A percentile compares a stretch with the other conserved stretches of the same genome.
These are phyloP conservation scores for Erythrocebus patas DNA, from an alignment of 2,113 vertebrate genomes.

Conservation along the genomic window DNA sequence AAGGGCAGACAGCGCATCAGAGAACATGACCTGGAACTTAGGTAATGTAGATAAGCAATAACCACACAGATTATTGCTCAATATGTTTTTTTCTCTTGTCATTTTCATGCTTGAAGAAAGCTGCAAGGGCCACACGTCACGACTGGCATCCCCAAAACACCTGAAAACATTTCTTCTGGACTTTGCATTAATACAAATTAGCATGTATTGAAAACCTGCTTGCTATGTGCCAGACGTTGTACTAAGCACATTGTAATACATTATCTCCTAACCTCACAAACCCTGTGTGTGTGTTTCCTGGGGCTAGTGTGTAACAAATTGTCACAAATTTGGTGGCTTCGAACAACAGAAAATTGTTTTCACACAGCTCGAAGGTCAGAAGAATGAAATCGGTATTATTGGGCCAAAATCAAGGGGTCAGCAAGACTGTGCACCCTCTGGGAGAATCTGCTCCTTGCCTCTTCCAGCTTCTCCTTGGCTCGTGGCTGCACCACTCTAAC, in stretches of 20 bases:
- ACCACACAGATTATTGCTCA: constrained; percentile 35
- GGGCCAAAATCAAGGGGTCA: not conserved
- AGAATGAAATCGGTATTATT: not conserved
- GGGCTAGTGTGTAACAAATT: not conserved
- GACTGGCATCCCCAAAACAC: not conserved
- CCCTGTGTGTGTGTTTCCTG: not conserved
- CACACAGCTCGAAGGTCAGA: not conserved
- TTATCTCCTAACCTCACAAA: not conserved
- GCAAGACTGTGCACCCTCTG: not conserved
- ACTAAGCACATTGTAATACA: not conserved
- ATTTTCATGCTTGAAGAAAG: not conserved
- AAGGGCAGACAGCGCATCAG: not conserved
- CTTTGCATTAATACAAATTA: not conserved
- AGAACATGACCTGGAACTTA: not conserved
- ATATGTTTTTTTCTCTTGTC: constrained; percentile 16
- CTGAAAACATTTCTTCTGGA: not conserved
- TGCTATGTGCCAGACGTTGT: not conserved
- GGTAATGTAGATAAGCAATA: not conserved
- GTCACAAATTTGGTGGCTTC: not conserved
- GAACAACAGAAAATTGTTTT: not conserved
- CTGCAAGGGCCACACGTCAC: not conserved
- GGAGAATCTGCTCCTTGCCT: not conserved
- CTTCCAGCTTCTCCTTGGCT: not conserved
- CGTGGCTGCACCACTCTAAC: not conserved
- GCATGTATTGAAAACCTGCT: not conserved